Evolutionary conservation across 1,140 invertebrate genomes (phyloP).

Genomic region (Nephotettix cincticeps): DNA sequence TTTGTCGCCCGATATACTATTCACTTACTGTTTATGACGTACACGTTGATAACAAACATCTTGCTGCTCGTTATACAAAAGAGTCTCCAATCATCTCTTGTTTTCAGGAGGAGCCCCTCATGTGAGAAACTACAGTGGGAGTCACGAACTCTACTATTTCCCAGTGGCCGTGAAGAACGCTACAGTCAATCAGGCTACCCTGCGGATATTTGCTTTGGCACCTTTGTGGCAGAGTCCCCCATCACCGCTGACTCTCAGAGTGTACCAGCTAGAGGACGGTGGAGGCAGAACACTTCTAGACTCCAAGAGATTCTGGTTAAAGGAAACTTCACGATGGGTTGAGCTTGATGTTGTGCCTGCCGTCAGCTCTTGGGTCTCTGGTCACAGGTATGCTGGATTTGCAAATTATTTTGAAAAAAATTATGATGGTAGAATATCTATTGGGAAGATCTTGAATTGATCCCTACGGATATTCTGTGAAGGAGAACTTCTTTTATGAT

Average conservation of each 20-base stretch:
- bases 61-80: too few relatives aligned
- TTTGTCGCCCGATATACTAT: too few relatives aligned
- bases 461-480: too few relatives aligned
- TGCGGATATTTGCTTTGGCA: not conserved
- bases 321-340: not conserved
- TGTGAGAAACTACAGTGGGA: not conserved
- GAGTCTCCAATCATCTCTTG: too few relatives aligned
- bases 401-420: too few relatives aligned
- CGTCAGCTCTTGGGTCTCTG: not conserved
- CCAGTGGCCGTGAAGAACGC: not conserved
- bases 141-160: not conserved
- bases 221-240: not conserved
- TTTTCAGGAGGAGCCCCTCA: not conserved
- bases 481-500: too few relatives aligned
- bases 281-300: not conserved
- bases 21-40: too few relatives aligned
- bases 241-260: not conserved
- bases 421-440: too few relatives aligned
- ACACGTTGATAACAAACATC: too few relatives aligned
- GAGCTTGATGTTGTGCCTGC: not conserved
- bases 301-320: not conserved
- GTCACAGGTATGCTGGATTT: too few relatives aligned
- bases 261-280: not conserved
- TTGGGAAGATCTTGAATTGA: too few relatives aligned
- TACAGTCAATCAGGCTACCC: not conserved